Evolutionary conservation across 1,140 invertebrate species (phyloP), one percentile per base, ranked within the genome.

Genomic region (Pollicipes pollicipes): DNA sequence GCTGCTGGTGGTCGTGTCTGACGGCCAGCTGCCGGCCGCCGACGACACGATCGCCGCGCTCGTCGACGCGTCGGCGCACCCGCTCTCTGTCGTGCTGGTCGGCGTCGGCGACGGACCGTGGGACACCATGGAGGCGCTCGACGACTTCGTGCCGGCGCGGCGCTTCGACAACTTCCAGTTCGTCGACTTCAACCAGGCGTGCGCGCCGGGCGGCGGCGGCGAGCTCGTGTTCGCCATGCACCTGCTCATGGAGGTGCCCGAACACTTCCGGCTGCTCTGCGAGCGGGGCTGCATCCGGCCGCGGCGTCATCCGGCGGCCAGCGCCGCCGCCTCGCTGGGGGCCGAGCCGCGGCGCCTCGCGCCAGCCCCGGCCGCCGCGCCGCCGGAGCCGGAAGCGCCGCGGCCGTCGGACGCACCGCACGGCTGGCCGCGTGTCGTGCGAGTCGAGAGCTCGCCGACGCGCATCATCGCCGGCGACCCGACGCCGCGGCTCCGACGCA

Each of bases 101-200:
- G 84, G 84, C 6, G 83, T 83, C n/a, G 84, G 84, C 0, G 84
- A 85, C 75, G 83, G 83, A 26, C 83, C 83, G 0, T 84, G 83
- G 83, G 79, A 82, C 68, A 78, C 78, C 66, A 83, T 84, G 82
- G 78, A 81, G 63, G 79, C 82, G 58, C 84, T 84, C 74, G 83
- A 84, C 72, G 80, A 84, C 74, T 77, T 77, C 26, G 75, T 84
- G 28, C 82, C 83, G 0, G 79, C 80, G 73, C 71, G 83, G 70
- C 76, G 79, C 35, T 84, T 84, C 77, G 83, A 84, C 75, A 84
- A 84, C 74, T 84, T 84, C 75, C 83, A 83, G 73, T 84, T 84
- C 75, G 83, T 84, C 29, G 79, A 83, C 72, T 83, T 81, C 75
- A 80, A 84, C 72, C 72, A 74, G 32, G 78, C 26, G 16, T 27